Conservation (phyloP, 2,797 vertebrate genomes). For the Chiroxiphia lanceolata region DNA sequence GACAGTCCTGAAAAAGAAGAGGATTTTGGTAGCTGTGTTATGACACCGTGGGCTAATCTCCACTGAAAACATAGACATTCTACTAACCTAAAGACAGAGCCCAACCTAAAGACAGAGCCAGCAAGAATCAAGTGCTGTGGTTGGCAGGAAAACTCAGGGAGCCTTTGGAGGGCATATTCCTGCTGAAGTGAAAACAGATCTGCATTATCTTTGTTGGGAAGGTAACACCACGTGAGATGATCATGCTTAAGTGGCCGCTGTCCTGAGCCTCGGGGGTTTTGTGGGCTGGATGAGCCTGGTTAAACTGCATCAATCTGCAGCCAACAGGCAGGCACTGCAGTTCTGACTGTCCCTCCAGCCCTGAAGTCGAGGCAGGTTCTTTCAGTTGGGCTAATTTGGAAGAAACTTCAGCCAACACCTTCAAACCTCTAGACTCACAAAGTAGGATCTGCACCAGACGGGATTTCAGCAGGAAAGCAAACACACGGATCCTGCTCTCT, state of each 20-base stretch:
- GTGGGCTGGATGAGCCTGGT: not conserved
- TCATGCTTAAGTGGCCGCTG: not conserved
- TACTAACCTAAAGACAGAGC: not conserved
- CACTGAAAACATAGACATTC: not conserved
- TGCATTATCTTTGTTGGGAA: not conserved
- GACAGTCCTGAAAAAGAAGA: not conserved
- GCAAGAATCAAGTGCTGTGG: not conserved
- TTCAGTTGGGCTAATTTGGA: not conserved
- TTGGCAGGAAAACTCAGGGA: not conserved
- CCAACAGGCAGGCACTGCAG: not conserved
- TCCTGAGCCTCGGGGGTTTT: not conserved
- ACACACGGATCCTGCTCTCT: not conserved
- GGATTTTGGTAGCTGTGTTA: not conserved
- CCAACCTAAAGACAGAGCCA: not conserved
- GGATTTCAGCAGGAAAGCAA: not conserved
- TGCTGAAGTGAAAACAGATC: not conserved
- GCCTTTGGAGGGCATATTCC: not conserved
- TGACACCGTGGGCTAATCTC: not conserved
- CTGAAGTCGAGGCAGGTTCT: not conserved
- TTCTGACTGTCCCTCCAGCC: not conserved
- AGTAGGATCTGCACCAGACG: not conserved
- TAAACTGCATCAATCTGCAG: not conserved
- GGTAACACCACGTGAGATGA: not conserved
- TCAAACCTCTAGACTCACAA: not conserved
- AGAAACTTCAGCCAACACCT: not conserved